A percentile compares a stretch with the other conserved stretches of the same genome.
phyloP scores from a whole-genome alignment of 2,797 vertebrate genomes.

The Agapornis canus region DNA sequence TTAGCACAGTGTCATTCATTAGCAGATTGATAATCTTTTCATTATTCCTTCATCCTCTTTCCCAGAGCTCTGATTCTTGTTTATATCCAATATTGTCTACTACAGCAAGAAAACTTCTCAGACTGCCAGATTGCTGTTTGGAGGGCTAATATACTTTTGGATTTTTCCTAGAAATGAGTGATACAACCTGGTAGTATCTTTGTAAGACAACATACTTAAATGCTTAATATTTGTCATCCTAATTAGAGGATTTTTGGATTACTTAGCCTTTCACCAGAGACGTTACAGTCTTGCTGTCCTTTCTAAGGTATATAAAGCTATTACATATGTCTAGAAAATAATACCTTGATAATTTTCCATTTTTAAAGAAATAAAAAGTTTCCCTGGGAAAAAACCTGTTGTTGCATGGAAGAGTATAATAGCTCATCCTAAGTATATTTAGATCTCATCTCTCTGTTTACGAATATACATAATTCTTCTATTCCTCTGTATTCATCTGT shows the following conservation, averaged over 20 bases:
- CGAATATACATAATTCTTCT: background rate
- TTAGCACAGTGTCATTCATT: background rate
- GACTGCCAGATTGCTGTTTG: background rate
- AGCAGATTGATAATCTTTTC: conserved; percentile 17
- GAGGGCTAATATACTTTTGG: background rate
- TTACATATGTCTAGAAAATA: background rate
- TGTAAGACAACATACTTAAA: background rate
- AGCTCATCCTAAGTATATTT: background rate
- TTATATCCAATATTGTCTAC: background rate
- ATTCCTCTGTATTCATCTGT: background rate
- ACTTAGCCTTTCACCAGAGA: background rate
- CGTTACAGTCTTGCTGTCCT: accelerated
- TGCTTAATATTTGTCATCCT: background rate
- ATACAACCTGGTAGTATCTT: background rate
- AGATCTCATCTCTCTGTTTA: background rate
- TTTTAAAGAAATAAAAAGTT: background rate
- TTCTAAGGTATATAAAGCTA: background rate
- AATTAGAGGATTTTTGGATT: background rate
- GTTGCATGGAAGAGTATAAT: background rate
- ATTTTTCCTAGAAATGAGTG: background rate
- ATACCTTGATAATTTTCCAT: background rate
- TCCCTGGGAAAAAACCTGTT: background rate
- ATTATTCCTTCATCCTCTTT: background rate
- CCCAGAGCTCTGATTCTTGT: background rate
- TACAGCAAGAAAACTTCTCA: background rate